These are phyloP conservation scores for Silurus asotus DNA, from an alignment of 2,113 vertebrate species.

Conservation along the genomic window DNA sequence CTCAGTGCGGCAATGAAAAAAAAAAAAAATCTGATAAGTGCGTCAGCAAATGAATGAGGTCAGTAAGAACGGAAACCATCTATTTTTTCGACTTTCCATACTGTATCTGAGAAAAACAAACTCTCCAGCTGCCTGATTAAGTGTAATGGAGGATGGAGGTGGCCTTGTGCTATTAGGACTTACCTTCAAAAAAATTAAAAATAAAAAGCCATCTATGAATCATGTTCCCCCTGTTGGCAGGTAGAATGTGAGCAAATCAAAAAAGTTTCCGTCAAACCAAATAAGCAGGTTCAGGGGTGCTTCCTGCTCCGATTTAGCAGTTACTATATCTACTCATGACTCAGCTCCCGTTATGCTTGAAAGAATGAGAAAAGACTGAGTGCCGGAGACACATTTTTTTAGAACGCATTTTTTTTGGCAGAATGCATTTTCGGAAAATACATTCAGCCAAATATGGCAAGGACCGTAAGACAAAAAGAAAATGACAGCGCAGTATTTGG, in stretches of 20 bases:
- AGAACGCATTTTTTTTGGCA: not conserved
- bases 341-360: not conserved
- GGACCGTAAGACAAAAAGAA: too few relatives aligned
- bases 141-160: not conserved
- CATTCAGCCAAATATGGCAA: not conserved
- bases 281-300: not conserved
- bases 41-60: not conserved
- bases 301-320: not conserved
- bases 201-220: slow-evolving; percentile 1
- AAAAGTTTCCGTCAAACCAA: not conserved
- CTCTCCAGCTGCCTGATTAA: not conserved
- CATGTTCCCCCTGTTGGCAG: slow-evolving; percentile 2
- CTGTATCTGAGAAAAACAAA: not conserved
- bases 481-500: too few relatives aligned
- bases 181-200: not conserved
- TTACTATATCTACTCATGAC: not conserved
- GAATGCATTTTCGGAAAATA: not conserved
- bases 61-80: not conserved
- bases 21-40: not conserved
- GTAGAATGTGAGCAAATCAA: not conserved
- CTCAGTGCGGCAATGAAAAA: not conserved
- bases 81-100: not conserved
- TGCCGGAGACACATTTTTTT: not conserved
- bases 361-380: not conserved
- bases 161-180: not conserved